Evolutionary conservation across 35 echinoderm and acorn worm species (phyloP).

Genomic region (Heliocidaris erythrogramma): DNA sequence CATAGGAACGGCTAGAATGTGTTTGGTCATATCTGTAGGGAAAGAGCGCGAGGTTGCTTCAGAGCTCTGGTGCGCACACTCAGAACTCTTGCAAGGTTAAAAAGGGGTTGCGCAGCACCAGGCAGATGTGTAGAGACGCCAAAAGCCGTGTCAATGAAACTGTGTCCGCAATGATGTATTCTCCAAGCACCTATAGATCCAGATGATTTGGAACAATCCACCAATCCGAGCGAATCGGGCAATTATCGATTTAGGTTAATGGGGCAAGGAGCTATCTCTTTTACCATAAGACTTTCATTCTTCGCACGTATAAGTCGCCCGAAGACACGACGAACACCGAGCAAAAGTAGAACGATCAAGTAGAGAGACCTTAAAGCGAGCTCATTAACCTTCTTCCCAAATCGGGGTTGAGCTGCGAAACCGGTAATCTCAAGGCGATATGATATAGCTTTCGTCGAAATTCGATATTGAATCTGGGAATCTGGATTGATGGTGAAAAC

Average conservation of each 20-base stretch:
- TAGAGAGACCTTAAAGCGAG: neutral
- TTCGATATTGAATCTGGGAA: slow-evolving; percentile 29
- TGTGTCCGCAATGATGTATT: neutral
- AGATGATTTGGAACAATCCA: slow-evolving; percentile 36
- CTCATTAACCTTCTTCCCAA: slow-evolving; percentile 38
- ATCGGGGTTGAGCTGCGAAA: slow-evolving; percentile 27
- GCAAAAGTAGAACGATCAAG: slow-evolving; percentile 28
- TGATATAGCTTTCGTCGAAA: slow-evolving; percentile 31
- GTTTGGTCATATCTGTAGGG: neutral
- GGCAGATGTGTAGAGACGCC: neutral
- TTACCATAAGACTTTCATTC: neutral
- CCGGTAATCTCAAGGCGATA: slow-evolving; percentile 35
- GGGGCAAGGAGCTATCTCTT: slow-evolving; percentile 34
- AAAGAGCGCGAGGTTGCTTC: neutral
- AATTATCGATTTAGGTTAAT: slow-evolving; percentile 47
- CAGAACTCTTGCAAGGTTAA: neutral
- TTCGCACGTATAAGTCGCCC: slow-evolving; percentile 34
- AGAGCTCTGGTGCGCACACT: neutral
- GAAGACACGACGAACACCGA: slow-evolving; percentile 5
- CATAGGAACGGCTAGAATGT: neutral
- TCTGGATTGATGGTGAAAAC: slow-evolving; percentile 41
- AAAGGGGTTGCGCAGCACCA: neutral
- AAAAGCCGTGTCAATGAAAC: neutral
- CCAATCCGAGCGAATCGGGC: slow-evolving; percentile 13
- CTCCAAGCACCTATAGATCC: neutral